These are phyloP conservation scores for Menura novaehollandiae DNA, from an alignment of 2,113 vertebrate species.

Conservation along the genomic window DNA sequence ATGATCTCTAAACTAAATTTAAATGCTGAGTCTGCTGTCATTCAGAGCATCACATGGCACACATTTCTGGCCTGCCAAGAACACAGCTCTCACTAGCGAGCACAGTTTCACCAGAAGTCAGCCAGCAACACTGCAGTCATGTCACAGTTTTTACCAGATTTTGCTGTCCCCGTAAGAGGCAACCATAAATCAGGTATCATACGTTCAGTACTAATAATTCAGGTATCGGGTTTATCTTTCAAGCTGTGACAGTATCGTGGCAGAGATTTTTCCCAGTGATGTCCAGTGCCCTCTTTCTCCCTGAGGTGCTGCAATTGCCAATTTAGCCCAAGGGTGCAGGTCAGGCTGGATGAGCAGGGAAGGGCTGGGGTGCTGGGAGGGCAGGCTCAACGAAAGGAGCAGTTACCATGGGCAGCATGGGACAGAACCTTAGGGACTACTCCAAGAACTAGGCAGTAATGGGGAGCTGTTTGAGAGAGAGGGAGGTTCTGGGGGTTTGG, in stretches of 20 bases:
- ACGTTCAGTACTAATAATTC: neutral
- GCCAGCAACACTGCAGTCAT: neutral
- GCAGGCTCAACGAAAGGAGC: neutral
- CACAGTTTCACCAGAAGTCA: neutral
- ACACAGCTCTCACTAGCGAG: neutral
- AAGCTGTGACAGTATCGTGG: neutral
- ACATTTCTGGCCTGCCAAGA: neutral
- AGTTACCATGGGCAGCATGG: neutral
- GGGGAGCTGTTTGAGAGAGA: neutral
- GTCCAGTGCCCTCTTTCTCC: neutral
- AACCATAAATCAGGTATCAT: neutral
- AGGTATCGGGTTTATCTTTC: accelerated
- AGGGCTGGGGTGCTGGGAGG: neutral
- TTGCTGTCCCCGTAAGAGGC: accelerated
- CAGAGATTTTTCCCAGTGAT: neutral
- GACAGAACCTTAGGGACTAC: neutral
- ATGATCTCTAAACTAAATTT: neutral
- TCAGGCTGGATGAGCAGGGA: neutral
- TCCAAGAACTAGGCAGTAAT: neutral
- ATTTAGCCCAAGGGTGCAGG: neutral
- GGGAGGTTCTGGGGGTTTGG: neutral
- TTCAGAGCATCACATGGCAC: neutral
- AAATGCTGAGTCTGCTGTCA: neutral
- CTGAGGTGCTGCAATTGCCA: neutral
- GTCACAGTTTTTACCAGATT: neutral